Percentiles rank a stretch among this genome's conserved stretches.
These are phyloP conservation scores for Lepidurus apus DNA, from an alignment of 1,140 invertebrate genomes.

Conservation along the genomic window DNA sequence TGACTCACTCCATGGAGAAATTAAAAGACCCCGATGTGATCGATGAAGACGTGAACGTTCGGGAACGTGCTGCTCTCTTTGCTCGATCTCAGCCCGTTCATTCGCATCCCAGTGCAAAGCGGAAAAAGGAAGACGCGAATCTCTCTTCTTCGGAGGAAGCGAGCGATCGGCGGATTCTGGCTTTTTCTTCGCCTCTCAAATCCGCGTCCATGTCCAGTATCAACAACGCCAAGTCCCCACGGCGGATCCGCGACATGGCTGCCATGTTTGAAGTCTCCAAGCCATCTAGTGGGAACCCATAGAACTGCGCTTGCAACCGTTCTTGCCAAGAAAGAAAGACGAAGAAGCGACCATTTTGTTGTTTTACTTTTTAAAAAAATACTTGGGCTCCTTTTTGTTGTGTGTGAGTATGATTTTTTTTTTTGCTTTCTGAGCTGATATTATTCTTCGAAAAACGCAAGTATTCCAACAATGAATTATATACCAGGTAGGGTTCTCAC, in stretches of 20 bases:
- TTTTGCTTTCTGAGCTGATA: constrained; percentile 40
- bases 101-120: constrained; percentile 24
- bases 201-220: constrained; percentile 26
- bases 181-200: constrained; percentile 29
- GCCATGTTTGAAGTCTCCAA: constrained; percentile 60
- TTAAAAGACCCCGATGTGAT: constrained; percentile 30
- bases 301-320: constrained; percentile 45
- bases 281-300: constrained; percentile 37
- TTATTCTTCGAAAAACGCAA: constrained; percentile 42
- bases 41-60: constrained; percentile 42
- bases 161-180: constrained; percentile 11
- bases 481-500: no score
- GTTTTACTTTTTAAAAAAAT: constrained; percentile 37
- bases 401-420: constrained; percentile 44
- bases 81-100: constrained; percentile 31
- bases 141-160: constrained; percentile 22
- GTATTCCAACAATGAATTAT: not conserved
- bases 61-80: constrained; percentile 40
- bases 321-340: constrained; percentile 30
- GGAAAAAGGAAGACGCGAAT: constrained; percentile 27
- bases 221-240: constrained; percentile 53
- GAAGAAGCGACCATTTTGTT: constrained; percentile 45
- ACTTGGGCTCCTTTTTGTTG: not conserved
- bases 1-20: constrained; percentile 24
- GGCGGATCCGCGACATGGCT: constrained; percentile 69